Percentiles rank a stretch among this genome's conserved stretches.
Conservation (phyloP, 2,888 invertebrate species). For the Pardosa pseudoannulata region DNA sequence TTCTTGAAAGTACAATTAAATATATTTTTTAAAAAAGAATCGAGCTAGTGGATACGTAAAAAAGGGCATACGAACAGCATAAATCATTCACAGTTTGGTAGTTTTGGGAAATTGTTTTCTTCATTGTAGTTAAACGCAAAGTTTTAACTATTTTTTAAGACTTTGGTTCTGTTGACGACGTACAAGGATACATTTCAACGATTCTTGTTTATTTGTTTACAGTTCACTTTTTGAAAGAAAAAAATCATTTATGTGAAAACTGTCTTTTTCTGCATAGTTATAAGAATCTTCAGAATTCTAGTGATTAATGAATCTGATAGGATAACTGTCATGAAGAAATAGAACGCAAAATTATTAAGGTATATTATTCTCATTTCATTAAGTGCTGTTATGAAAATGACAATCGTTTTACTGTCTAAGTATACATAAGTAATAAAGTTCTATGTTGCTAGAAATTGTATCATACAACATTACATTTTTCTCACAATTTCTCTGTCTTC, state of each 20-base stretch:
- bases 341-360: too few relatives aligned
- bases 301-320: too few relatives aligned
- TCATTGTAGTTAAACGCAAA: slow-evolving; percentile 10
- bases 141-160: slow-evolving; percentile 34
- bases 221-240: background rate
- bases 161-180: slow-evolving; percentile 29
- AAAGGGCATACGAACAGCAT: slow-evolving; percentile 8
- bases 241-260: background rate
- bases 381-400: too few relatives aligned
- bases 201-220: background rate
- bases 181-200: slow-evolving; percentile 11
- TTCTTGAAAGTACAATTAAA: background rate
- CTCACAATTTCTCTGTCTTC: too few relatives aligned
- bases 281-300: background rate
- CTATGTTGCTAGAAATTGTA: too few relatives aligned
- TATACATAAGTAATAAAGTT: too few relatives aligned
- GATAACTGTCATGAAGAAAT: too few relatives aligned
- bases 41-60: background rate
- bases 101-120: slow-evolving; percentile 9
- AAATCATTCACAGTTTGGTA: slow-evolving; percentile 47
- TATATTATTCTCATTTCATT: too few relatives aligned
- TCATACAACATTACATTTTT: too few relatives aligned
- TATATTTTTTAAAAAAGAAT: too few relatives aligned
- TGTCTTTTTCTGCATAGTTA: background rate
- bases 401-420: too few relatives aligned